These are phyloP conservation scores for Oligia strigilis DNA, from an alignment of 2,888 invertebrate species.

Conservation along the genomic window DNA sequence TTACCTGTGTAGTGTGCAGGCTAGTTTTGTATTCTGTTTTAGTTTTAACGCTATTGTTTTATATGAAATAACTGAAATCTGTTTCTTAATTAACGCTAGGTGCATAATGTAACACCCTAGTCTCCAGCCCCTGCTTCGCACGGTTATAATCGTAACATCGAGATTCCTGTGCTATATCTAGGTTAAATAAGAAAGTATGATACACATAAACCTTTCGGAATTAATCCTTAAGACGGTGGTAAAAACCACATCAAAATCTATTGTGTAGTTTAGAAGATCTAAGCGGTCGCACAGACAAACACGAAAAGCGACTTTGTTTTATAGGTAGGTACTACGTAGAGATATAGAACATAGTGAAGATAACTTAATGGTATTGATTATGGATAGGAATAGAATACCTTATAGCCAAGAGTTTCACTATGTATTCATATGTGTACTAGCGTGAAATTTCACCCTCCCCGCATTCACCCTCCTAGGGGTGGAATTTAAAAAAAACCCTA, in stretches of 20 bases:
- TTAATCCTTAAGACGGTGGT: background rate
- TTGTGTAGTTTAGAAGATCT: too few relatives aligned
- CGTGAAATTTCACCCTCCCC: too few relatives aligned
- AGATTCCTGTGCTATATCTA: background rate
- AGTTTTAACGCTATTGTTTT: background rate
- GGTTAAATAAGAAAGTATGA: background rate
- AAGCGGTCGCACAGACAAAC: background rate
- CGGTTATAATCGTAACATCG: background rate
- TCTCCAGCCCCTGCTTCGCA: background rate
- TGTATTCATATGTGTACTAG: background rate
- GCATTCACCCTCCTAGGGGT: too few relatives aligned
- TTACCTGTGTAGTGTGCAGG: background rate
- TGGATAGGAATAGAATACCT: background rate
- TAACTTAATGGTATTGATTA: background rate
- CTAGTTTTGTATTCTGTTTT: slow-evolving; percentile 1
- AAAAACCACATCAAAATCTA: background rate
- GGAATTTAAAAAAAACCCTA: too few relatives aligned
- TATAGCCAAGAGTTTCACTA: too few relatives aligned
- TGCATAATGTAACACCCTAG: background rate
- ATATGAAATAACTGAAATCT: background rate
- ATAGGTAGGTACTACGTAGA: background rate
- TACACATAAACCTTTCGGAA: background rate
- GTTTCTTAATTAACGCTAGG: background rate
- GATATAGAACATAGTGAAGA: background rate
- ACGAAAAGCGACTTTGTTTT: background rate